Conservation (phyloP, 2,113 vertebrate species). For the Laterallus jamaicensis region DNA sequence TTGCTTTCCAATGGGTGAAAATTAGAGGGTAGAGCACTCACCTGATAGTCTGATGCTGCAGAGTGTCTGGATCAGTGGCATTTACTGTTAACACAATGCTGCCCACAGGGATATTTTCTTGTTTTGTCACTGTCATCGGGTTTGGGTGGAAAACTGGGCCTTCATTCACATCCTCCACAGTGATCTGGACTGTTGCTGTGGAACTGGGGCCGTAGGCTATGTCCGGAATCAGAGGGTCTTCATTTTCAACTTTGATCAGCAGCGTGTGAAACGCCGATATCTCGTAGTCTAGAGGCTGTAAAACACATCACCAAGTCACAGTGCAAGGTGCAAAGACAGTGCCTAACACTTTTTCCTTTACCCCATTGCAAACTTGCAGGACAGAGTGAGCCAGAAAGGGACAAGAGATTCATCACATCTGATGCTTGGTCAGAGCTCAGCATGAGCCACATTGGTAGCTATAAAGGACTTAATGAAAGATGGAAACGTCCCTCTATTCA, state of each 20-base stretch:
- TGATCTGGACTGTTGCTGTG: conserved; percentile 90
- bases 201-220: conserved; percentile 90
- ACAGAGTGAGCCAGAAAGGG: neutral
- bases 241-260: conserved; percentile 95
- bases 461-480: neutral
- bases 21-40: conserved; percentile 44
- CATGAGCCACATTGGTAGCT: neutral
- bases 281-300: conserved; percentile 93
- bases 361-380: neutral
- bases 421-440: neutral
- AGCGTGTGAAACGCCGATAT: conserved; percentile 85
- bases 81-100: conserved; percentile 89
- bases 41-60: conserved; percentile 92
- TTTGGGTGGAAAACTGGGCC: conserved; percentile 92
- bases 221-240: conserved; percentile 88
- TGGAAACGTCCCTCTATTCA: neutral
- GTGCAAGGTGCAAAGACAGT: neutral
- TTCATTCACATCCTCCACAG: conserved; percentile 91
- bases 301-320: neutral
- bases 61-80: conserved; percentile 90
- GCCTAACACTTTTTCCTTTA: neutral
- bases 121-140: conserved; percentile 86
- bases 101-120: conserved; percentile 88
- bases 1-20: fast-evolving
- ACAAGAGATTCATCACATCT: neutral